Evolutionary conservation across 2,888 invertebrate species (phyloP), one percentile per base, ranked within the genome.

Genomic region (Dryomyza anilis): DNA sequence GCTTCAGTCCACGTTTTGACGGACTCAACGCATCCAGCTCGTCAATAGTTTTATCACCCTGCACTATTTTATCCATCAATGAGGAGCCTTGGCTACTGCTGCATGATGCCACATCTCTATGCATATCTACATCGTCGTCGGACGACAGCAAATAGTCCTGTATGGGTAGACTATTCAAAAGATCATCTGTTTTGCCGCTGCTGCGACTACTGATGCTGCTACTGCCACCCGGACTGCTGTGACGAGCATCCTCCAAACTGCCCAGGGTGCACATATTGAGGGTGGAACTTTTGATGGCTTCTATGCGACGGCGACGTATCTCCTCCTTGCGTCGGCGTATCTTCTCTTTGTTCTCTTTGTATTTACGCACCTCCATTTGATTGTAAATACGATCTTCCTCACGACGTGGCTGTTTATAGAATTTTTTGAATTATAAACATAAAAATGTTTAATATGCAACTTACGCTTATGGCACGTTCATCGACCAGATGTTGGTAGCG

Each of bases 311-410:
- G 7, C 71, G 70, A 1, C 72, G 68, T 63, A 72, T 72, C 52
- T 74, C 72, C 65, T 83, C 83, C 65, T 82, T 83, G 16, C 83
- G 79, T 25, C 89, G 86, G 8, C 91, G 86, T 68, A 92, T 83
- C 79, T 91, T 91, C 76, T 93, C 92, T 77, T 93, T 93, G 39
- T 92, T 91, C 75, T 91, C 89, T 78, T 89, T 90, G 81, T 92
- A 92, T 56, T 90, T 87, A 76, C 90, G 90, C 69, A 90, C 86
- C 76, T 91, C 91, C 67, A 89, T 82, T 67, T 90, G 87, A 66
- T 88, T 89, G 50, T 89, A 88, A 45, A 89, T 72, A 72, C 89
- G 88, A 78, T 93, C 93, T 76, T 93, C 92, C 78, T 94, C 93
- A 1, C 90, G 88, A 33, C 94, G 86, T 0, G 94, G 94, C 93